Evolutionary conservation across 2,888 invertebrate species (phyloP).

Genomic region (Tachystola acroxantha): DNA sequence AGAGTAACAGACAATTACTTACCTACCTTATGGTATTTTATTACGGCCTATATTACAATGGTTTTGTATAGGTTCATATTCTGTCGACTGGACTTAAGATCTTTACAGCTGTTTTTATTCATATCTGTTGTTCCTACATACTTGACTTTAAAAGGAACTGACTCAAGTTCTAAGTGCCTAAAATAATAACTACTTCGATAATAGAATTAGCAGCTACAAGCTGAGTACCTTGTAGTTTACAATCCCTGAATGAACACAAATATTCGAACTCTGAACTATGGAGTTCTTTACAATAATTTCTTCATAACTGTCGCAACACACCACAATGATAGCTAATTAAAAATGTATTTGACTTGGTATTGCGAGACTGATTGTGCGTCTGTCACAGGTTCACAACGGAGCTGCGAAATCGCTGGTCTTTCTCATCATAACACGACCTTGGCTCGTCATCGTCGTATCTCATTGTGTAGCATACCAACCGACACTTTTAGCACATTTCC

Average conservation of each 20-base stretch:
- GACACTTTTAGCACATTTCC: neutral
- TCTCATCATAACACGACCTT: conserved; percentile 4
- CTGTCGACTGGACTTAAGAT: too few species aligned
- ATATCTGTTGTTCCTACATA: too few species aligned
- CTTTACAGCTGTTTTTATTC: too few species aligned
- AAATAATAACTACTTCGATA: too few species aligned
- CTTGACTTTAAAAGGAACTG: too few species aligned
- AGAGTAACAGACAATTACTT: too few species aligned
- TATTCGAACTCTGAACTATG: conserved; percentile 5
- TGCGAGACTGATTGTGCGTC: conserved; percentile 9
- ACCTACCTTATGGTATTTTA: too few species aligned
- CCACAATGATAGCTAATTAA: conserved; percentile 9
- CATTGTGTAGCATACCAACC: neutral
- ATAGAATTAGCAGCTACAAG: too few species aligned
- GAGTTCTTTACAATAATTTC: conserved; percentile 3
- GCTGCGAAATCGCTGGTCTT: conserved; percentile 5
- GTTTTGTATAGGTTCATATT: too few species aligned
- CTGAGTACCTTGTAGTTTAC: too few species aligned
- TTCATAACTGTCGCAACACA: conserved; percentile 8
- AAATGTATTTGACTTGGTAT: conserved; percentile 3
- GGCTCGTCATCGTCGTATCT: neutral
- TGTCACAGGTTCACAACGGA: conserved; percentile 4
- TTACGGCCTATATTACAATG: too few species aligned
- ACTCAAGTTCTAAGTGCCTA: too few species aligned
- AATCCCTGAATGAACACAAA: neutral